Percentiles rank a stretch among this genome's conserved stretches.
phyloP scores from a whole-genome alignment of 2,113 vertebrate genomes.

The Gambusia affinis region DNA sequence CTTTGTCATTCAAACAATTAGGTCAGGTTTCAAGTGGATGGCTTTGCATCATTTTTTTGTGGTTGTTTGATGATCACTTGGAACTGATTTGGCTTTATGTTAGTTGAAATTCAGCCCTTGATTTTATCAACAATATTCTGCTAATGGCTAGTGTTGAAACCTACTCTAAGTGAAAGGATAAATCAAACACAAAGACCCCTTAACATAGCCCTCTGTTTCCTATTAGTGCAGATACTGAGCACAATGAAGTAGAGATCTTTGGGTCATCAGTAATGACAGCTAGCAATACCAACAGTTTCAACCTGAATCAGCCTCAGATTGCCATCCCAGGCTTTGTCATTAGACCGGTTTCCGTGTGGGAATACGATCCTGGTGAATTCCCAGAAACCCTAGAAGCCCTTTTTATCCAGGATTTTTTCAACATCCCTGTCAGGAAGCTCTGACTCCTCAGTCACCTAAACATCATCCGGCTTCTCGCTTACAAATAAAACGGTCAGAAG shows the following conservation, averaged over 20 bases:
- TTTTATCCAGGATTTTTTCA: constrained; percentile 45
- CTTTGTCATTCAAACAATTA: constrained; percentile 48
- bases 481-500: background rate
- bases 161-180: background rate
- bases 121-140: background rate
- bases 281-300: constrained; percentile 35
- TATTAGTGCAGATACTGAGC: constrained; percentile 29
- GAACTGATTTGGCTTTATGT: background rate
- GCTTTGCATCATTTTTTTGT: constrained; percentile 16
- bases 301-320: constrained; percentile 29
- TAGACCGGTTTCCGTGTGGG: constrained; percentile 41
- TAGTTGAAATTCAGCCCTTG: background rate
- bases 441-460: constrained; percentile 13
- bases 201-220: constrained; percentile 23
- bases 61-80: constrained; percentile 26
- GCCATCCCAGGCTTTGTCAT: constrained; percentile 35
- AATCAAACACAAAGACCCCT: background rate
- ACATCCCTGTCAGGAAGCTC: constrained; percentile 25
- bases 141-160: background rate
- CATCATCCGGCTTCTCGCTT: constrained; percentile 3
- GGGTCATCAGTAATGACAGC: constrained; percentile 37
- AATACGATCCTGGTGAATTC: constrained; percentile 65
- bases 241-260: constrained; percentile 46
- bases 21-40: constrained; percentile 25
- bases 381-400: constrained; percentile 59